phyloP scores from a whole-genome alignment of 2,113 vertebrate genomes.

The Marcusenius ussheri region DNA sequence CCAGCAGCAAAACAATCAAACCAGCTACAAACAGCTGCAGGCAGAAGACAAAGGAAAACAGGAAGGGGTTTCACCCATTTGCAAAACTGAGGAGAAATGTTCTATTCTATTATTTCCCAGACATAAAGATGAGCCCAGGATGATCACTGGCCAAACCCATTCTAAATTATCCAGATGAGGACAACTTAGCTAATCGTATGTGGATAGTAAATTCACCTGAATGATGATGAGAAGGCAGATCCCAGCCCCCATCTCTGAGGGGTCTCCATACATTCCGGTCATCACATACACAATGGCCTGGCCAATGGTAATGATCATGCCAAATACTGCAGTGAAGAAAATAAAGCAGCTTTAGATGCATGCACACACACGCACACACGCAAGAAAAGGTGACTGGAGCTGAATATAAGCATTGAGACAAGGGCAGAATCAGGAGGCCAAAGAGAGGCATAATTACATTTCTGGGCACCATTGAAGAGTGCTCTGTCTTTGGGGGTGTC shows the following conservation, averaged over 20 bases:
- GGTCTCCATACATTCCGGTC: constrained; percentile 99
- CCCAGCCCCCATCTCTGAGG: constrained; percentile 97
- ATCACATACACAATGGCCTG: constrained; percentile 98
- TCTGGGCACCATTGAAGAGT: constrained; percentile 96
- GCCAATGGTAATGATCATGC: constrained; percentile 98
- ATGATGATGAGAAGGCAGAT: constrained; percentile 98
- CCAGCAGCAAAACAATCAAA: constrained; percentile 89
- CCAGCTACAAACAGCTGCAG: constrained; percentile 92
- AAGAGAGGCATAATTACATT: constrained; percentile 60
- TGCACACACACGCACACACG: not conserved
- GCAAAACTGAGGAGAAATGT: not conserved
- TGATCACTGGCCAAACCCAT: not conserved
- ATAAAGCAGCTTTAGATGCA: not conserved
- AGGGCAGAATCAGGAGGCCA: not conserved
- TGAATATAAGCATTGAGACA: not conserved
- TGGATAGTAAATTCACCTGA: constrained; percentile 64
- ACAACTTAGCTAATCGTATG: not conserved
- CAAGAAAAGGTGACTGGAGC: not conserved
- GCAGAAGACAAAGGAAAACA: not conserved
- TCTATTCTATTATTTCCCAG: not conserved
- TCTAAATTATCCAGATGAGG: not conserved
- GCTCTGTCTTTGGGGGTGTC: constrained; percentile 97
- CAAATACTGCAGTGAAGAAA: constrained; percentile 72
- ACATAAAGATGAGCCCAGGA: not conserved
- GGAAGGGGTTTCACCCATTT: not conserved